These are phyloP conservation scores for Saturnia pavonia DNA, from an alignment of 2,888 invertebrate species.

Conservation along the genomic window DNA sequence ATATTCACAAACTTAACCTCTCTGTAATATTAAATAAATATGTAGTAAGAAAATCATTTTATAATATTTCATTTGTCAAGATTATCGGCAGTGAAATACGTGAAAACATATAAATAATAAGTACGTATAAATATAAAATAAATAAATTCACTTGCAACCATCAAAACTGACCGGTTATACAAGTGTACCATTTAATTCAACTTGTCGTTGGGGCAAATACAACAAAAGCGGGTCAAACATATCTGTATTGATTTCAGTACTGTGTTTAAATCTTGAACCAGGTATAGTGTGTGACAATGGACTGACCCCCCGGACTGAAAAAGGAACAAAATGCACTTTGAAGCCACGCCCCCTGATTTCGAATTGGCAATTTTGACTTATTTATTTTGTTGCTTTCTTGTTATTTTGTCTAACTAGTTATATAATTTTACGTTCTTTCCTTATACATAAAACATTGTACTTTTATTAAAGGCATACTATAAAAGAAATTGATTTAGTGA, in stretches of 20 bases:
- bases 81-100: not conserved
- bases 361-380: constrained; percentile 50
- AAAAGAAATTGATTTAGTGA: too few relatives aligned
- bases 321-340: constrained; percentile 49
- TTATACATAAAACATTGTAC: not conserved
- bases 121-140: not conserved
- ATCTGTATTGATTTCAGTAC: constrained; percentile 55
- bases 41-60: not conserved
- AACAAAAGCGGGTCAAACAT: constrained; percentile 52
- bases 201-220: constrained; percentile 66
- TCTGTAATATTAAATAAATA: too few relatives aligned
- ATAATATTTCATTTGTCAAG: not conserved
- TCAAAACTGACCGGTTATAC: constrained; percentile 33
- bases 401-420: constrained; percentile 13
- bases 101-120: not conserved
- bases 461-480: not conserved
- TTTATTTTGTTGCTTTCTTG: constrained; percentile 39
- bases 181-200: constrained; percentile 54
- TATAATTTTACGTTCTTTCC: constrained; percentile 16
- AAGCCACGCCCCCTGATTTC: constrained; percentile 50
- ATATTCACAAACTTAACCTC: too few relatives aligned
- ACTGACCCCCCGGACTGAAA: constrained; percentile 54
- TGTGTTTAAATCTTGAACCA: constrained; percentile 51
- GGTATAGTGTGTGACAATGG: constrained; percentile 57
- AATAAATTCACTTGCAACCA: constrained; percentile 28